A percentile compares a stretch with the other conserved stretches of the same genome.
These are phyloP conservation scores for Dinoponera quadriceps DNA, from an alignment of 1,140 invertebrate species.

Conservation along the genomic window DNA sequence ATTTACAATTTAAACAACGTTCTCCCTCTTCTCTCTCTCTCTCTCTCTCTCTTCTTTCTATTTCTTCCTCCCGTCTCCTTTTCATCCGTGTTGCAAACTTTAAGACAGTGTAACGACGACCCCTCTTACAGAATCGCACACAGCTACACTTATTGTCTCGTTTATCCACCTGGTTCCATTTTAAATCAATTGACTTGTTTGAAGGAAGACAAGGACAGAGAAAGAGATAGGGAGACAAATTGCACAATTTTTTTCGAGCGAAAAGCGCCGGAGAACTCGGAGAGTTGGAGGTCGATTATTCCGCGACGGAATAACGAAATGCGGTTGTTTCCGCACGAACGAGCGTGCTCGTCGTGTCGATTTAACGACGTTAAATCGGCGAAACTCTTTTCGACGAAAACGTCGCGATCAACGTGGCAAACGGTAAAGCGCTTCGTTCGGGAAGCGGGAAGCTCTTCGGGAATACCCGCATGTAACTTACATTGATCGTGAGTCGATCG, in stretches of 20 bases:
- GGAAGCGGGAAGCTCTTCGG: not conserved
- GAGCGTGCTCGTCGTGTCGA: not conserved
- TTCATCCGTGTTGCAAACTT: not conserved
- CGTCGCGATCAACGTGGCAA: not conserved
- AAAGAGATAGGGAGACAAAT: not conserved
- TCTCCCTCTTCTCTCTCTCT: not conserved
- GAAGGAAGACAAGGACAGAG: not conserved
- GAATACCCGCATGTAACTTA: not conserved
- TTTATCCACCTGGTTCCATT: not conserved
- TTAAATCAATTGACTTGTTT: slow-evolving; percentile 3
- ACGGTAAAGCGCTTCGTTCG: not conserved
- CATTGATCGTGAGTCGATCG: not conserved
- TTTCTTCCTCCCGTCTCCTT: not conserved
- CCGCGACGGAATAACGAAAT: not conserved
- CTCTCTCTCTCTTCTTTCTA: not conserved
- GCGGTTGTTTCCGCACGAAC: not conserved
- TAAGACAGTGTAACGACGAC: not conserved
- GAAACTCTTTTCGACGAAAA: not conserved
- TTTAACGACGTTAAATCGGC: slow-evolving; percentile 10
- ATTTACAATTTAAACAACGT: slow-evolving; percentile 1
- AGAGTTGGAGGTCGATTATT: not conserved
- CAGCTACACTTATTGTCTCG: not conserved
- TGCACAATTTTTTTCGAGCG: not conserved
- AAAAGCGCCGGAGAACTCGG: not conserved
- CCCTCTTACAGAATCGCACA: not conserved